Percentiles rank a stretch among this genome's conserved stretches.
Evolutionary conservation across 2,888 invertebrate genomes (phyloP).

Genomic region (Poecilus cupreus): DNA sequence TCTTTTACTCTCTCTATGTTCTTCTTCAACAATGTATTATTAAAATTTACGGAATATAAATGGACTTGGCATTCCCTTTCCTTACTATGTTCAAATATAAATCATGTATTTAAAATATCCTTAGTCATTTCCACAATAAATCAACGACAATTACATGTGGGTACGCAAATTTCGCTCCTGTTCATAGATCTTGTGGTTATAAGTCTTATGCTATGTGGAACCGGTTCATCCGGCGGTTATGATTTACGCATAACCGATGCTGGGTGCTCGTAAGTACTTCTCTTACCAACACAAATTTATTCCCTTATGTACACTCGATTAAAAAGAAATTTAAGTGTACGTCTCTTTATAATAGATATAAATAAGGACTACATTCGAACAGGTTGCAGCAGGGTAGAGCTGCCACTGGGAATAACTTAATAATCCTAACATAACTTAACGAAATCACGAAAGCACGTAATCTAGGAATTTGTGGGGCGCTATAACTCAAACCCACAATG

Average conservation of each 20-base stretch:
- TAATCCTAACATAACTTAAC: conserved; percentile 64
- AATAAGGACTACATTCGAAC: conserved; percentile 19
- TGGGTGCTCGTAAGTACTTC: background rate
- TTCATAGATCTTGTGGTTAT: background rate
- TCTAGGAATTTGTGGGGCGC: conserved; percentile 63
- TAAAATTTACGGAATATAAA: no score
- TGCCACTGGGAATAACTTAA: conserved; percentile 63
- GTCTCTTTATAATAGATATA: background rate
- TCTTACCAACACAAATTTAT: conserved; percentile 22
- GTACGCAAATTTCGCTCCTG: conserved; percentile 25
- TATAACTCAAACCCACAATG: conserved; percentile 44
- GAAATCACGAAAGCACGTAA: conserved; percentile 62
- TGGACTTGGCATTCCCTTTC: no score
- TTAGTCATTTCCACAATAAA: background rate
- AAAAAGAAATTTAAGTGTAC: background rate
- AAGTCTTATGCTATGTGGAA: conserved; percentile 27
- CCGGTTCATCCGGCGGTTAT: conserved; percentile 37
- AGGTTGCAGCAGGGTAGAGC: background rate
- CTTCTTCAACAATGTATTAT: no score
- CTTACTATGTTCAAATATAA: no score
- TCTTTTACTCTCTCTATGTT: no score
- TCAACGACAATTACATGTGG: conserved; percentile 36
- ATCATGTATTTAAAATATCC: no score
- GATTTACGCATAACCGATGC: conserved; percentile 36
- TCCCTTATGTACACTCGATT: background rate